These are phyloP conservation scores for Punctoribates punctum DNA, from an alignment of 2,888 invertebrate species.

Conservation along the genomic window DNA sequence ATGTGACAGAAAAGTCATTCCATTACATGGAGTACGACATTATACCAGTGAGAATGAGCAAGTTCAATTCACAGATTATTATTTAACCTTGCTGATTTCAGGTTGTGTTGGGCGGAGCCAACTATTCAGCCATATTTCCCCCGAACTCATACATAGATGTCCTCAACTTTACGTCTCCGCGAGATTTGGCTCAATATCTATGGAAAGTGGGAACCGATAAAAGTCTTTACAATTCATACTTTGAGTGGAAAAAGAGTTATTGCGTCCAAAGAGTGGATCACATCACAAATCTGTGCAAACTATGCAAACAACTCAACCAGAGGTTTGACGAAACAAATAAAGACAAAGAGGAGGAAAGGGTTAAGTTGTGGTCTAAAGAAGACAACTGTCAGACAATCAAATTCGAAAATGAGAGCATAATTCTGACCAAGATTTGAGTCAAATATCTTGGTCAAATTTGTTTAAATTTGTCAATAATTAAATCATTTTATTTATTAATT, in stretches of 20 bases:
- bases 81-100: not conserved
- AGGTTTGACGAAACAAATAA: no score
- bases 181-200: slow-evolving; percentile 4
- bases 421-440: no score
- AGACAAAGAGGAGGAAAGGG: no score
- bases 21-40: slow-evolving; percentile 48
- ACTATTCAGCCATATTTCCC: slow-evolving; percentile 51
- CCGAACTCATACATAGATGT: slow-evolving; percentile 52
- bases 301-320: not conserved
- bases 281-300: slow-evolving; percentile 3
- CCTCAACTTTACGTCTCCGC: slow-evolving; percentile 46
- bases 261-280: slow-evolving; percentile 1
- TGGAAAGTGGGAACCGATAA: not conserved
- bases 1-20: slow-evolving; percentile 52
- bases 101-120: slow-evolving; percentile 50
- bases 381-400: no score
- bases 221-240: slow-evolving; percentile 4
- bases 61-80: not conserved
- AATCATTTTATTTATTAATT: no score
- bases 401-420: no score
- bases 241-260: slow-evolving; percentile 17
- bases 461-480: no score
- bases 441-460: no score
- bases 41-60: slow-evolving; percentile 49
- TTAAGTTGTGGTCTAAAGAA: no score